Evolutionary conservation across 2,113 vertebrate genomes (phyloP), one percentile per base, ranked within the genome.

Genomic region (Nerophis ophidion): DNA sequence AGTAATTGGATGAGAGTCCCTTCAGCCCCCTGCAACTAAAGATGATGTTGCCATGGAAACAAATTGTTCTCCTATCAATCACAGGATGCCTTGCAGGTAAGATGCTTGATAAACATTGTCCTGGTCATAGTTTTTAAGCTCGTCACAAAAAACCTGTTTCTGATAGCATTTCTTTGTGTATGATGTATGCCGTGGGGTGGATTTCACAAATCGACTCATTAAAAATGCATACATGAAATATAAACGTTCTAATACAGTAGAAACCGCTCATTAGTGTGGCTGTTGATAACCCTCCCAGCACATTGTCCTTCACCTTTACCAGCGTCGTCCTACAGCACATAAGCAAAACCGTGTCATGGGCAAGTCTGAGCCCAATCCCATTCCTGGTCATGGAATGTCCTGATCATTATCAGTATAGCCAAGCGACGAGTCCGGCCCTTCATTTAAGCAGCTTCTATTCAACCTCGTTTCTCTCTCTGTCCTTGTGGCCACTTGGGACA

Each of bases 21-120:
- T 86, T 86, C 88, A 87, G 89, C 81, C 86, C 85, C 68, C 72
- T 83, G 89, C 68, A 82, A 77, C 87, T 90, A 89, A 94, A 93
- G 91, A 98, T 97, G 95, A 87, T 89, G 92, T 94, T 94, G 81
- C 91, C 92, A 90, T 95, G 94, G 96, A 92, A 91, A 92, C 93
- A 88, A 84, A 84, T 94, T 89, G 75, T 96, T 86, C 92, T 96
- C 79, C 85, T 94, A 75, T 92, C 89, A 61, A 85, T 95, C 89
- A 80, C 91, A 75, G 90, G 91, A 92, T 95, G 93, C 89, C 87
- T 96, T 71, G 91, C 89, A 96, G 95, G 95, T 97, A 95, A 94
- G 81, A 81, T 77, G 66, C 81, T 72, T 74, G 46, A 67, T 64
- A 80, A 59, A 57, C 48, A 52, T 60, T 70, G 61, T 60, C 17